Conservation (phyloP, 2,888 invertebrate genomes). For the Artemia sinica region DNA sequence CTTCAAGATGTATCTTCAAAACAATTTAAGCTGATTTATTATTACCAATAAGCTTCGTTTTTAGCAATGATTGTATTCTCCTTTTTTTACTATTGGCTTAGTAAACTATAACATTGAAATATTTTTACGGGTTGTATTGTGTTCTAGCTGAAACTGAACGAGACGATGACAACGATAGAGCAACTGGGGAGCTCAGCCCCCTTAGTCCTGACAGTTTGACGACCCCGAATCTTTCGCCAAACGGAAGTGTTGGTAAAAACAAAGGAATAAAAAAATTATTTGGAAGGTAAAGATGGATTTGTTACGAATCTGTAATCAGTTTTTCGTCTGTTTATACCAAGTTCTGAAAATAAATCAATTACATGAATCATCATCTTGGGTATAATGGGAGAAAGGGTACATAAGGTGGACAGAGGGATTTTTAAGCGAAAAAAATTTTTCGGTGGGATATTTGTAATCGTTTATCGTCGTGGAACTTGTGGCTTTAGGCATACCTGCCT, state of each 20-base stretch:
- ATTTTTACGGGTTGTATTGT: conserved; percentile 18
- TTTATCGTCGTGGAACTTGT: too few relatives aligned
- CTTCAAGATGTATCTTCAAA: not conserved
- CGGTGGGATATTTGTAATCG: too few relatives aligned
- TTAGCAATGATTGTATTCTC: not conserved
- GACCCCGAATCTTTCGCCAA: not conserved
- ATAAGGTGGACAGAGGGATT: too few relatives aligned
- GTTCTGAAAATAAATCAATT: too few relatives aligned
- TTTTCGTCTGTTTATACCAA: too few relatives aligned
- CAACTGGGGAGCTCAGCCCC: not conserved
- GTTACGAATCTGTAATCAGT: too few relatives aligned
- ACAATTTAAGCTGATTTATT: not conserved
- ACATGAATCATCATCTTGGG: too few relatives aligned
- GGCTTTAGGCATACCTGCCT: too few relatives aligned
- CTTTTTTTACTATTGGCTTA: not conserved
- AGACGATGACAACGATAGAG: conserved; percentile 23
- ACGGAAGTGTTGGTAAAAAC: conserved; percentile 34
- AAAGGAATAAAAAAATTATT: conserved; percentile 49
- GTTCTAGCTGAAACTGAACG: conserved; percentile 45
- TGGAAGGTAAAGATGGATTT: conserved; percentile 34
- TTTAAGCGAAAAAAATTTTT: too few relatives aligned
- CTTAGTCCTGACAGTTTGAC: not conserved
- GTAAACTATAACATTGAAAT: not conserved
- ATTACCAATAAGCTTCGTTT: not conserved
- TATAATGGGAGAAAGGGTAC: too few relatives aligned